Evolutionary conservation across 2,797 vertebrate species (phyloP).

Genomic region (Enteromius fasciolatus): DNA sequence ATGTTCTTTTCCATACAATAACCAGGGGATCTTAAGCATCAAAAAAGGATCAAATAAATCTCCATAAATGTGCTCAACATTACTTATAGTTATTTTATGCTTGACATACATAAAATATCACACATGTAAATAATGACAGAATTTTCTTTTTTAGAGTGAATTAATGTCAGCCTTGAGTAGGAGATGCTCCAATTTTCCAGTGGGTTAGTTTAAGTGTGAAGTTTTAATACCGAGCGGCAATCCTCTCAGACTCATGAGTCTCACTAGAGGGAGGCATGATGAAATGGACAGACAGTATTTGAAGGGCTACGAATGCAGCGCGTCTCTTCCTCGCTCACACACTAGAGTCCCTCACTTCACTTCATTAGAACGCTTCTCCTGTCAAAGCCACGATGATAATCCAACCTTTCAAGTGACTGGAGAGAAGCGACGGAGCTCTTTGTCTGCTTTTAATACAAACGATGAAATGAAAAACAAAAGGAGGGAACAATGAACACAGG

Average conservation of each 20-base stretch:
- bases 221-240: conserved; percentile 36
- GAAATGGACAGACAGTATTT: conserved; percentile 57
- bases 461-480: conserved; percentile 50
- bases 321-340: conserved; percentile 20
- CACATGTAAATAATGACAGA: background rate
- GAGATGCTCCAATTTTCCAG: background rate
- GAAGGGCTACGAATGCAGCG: conserved; percentile 28
- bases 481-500: conserved; percentile 49
- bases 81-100: no score
- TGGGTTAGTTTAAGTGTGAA: background rate
- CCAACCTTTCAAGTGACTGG: conserved; percentile 47
- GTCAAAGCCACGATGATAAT: conserved; percentile 46
- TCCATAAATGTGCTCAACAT: background rate
- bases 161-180: conserved; percentile 10
- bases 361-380: conserved; percentile 53
- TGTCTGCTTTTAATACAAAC: conserved; percentile 35
- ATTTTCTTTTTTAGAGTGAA: background rate
- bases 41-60: background rate
- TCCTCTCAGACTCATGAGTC: conserved; percentile 38
- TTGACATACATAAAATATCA: background rate
- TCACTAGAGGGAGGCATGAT: conserved; percentile 42
- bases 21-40: background rate
- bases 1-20: background rate
- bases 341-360: conserved; percentile 27
- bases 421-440: conserved; percentile 45